Evolutionary conservation across 2,888 invertebrate genomes (phyloP).

Genomic region (Drosophila testacea): DNA sequence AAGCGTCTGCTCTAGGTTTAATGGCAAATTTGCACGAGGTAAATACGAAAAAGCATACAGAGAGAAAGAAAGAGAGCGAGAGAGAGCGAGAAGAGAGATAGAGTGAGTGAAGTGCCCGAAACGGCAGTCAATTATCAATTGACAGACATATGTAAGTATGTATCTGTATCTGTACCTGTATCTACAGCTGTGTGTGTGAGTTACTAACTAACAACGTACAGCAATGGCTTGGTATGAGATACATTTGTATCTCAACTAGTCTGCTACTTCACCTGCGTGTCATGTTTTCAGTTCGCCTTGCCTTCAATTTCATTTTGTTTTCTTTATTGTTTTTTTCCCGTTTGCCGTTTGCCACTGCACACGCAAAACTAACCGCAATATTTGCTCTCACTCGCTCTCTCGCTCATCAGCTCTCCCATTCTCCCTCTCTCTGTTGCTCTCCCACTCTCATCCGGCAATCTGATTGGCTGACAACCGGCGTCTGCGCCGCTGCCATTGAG

Average conservation of each 20-base stretch:
- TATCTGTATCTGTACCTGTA: constrained; percentile 4
- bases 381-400: constrained; percentile 26
- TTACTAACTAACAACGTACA: constrained; percentile 49
- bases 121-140: constrained; percentile 79
- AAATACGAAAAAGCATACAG: constrained; percentile 60
- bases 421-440: constrained; percentile 27
- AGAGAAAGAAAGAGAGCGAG: constrained; percentile 4
- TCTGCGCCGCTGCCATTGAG: constrained; percentile 72
- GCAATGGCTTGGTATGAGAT: constrained; percentile 30
- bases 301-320: constrained; percentile 72
- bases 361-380: constrained; percentile 73
- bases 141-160: constrained; percentile 33
- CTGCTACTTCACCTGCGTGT: constrained; percentile 74
- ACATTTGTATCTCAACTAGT: constrained; percentile 65
- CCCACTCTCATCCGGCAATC: constrained; percentile 36
- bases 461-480: constrained; percentile 73
- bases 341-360: constrained; percentile 57
- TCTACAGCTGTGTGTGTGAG: constrained; percentile 26
- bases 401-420: constrained; percentile 23
- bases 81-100: constrained; percentile 13
- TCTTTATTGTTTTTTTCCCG: constrained; percentile 30
- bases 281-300: constrained; percentile 48
- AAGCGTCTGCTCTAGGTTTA: constrained; percentile 72
- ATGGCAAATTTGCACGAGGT: constrained; percentile 80
- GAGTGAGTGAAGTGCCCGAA: constrained; percentile 59